phyloP scores from a whole-genome alignment of 1,140 invertebrate species.

The Orchesella cincta region DNA sequence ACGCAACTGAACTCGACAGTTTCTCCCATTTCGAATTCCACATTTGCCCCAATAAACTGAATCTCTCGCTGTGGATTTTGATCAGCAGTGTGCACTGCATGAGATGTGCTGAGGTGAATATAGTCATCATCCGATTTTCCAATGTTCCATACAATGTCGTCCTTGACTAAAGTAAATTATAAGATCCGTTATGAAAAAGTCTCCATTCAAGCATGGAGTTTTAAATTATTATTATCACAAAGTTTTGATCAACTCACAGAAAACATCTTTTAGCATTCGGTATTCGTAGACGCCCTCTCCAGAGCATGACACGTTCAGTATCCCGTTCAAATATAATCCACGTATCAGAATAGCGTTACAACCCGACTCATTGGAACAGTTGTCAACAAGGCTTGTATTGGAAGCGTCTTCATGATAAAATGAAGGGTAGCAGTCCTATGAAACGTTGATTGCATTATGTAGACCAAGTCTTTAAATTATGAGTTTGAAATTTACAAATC shows the following conservation, averaged over 20 bases:
- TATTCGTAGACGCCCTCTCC: constrained; percentile 33
- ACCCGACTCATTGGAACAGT: not conserved
- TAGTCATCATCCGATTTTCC: not conserved
- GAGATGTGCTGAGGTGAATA: not conserved
- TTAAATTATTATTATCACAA: too few relatives aligned
- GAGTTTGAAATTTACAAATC: too few relatives aligned
- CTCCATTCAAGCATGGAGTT: not conserved
- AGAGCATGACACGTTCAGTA: constrained; percentile 36
- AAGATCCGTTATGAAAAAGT: not conserved
- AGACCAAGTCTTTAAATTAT: too few relatives aligned
- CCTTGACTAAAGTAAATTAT: constrained; percentile 24
- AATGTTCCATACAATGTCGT: constrained; percentile 34
- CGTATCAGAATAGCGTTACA: not conserved
- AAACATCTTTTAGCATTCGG: constrained; percentile 24
- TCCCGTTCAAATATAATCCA: constrained; percentile 5
- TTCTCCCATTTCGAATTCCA: constrained; percentile 36
- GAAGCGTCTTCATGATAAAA: constrained; percentile 1
- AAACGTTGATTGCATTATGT: too few relatives aligned
- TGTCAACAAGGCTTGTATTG: not conserved
- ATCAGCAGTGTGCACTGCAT: not conserved
- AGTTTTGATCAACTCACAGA: constrained; percentile 33
- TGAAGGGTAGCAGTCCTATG: not conserved
- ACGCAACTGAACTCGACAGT: constrained; percentile 30
- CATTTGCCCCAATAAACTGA: constrained; percentile 28
- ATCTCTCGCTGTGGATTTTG: constrained; percentile 35